These are phyloP conservation scores for Drosophila silvestris DNA, from an alignment of 2,888 invertebrate species.

Conservation along the genomic window DNA sequence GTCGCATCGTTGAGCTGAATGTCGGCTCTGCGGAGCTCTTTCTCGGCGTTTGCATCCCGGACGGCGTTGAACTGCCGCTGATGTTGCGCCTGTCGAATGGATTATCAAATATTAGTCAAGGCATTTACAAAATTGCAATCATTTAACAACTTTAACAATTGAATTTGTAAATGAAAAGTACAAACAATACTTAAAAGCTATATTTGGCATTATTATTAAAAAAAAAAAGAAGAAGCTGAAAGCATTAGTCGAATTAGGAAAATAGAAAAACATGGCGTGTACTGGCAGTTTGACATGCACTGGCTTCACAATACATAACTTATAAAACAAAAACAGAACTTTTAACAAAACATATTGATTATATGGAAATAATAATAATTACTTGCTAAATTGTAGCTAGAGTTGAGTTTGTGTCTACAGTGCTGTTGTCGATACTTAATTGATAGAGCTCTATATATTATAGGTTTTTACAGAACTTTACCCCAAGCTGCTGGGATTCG, in stretches of 20 bases:
- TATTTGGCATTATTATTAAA: not conserved
- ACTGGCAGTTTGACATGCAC: slow-evolving; percentile 40
- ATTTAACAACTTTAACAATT: slow-evolving; percentile 19
- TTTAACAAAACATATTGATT: slow-evolving; percentile 22
- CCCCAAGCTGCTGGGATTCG: slow-evolving; percentile 84
- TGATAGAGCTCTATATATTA: slow-evolving; percentile 2
- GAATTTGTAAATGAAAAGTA: slow-evolving; percentile 27
- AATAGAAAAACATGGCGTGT: slow-evolving; percentile 12
- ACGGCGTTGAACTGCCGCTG: slow-evolving; percentile 85
- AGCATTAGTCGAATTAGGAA: slow-evolving; percentile 27
- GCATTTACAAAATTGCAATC: not conserved
- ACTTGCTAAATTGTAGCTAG: slow-evolving; percentile 54
- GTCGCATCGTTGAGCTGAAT: slow-evolving; percentile 81
- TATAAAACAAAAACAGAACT: slow-evolving; percentile 21
- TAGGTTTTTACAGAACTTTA: slow-evolving; percentile 64
- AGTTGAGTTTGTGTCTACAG: slow-evolving; percentile 36
- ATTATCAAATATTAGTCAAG: slow-evolving; percentile 21
- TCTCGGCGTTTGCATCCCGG: slow-evolving; percentile 85
- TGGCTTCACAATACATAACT: slow-evolving; percentile 7
- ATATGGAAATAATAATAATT: slow-evolving; percentile 49
- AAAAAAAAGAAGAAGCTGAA: slow-evolving; percentile 5
- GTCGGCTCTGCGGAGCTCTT: slow-evolving; percentile 84
- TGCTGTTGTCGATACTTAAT: slow-evolving; percentile 33
- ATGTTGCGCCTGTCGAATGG: slow-evolving; percentile 81
- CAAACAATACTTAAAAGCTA: slow-evolving; percentile 17